Evolutionary conservation across 2,888 invertebrate genomes (phyloP).

Genomic region (Volucella zonaria): DNA sequence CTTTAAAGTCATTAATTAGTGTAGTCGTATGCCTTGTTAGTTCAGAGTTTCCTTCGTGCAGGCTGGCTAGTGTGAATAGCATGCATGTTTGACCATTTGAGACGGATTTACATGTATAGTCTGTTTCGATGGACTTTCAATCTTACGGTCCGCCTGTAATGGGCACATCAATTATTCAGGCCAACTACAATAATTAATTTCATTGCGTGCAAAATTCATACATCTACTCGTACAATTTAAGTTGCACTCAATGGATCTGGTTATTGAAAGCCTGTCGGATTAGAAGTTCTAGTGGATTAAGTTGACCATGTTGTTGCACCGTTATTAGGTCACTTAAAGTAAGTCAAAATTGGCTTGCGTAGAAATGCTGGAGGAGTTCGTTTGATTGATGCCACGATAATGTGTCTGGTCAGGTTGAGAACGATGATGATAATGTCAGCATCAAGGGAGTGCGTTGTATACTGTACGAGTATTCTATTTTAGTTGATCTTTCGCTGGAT

Average conservation of each 20-base stretch:
- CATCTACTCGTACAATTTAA: too few species aligned
- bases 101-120: constrained; percentile 12
- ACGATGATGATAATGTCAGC: constrained; percentile 1
- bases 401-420: constrained; percentile 15
- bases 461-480: background rate
- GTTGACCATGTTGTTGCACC: background rate
- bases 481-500: constrained; percentile 4
- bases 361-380: background rate
- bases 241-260: constrained; percentile 33
- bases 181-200: constrained; percentile 53
- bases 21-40: constrained; percentile 18
- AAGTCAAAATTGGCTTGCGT: constrained; percentile 20
- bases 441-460: background rate
- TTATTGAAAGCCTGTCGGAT: constrained; percentile 24
- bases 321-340: constrained; percentile 29
- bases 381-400: constrained; percentile 46
- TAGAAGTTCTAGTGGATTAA: constrained; percentile 37
- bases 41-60: constrained; percentile 23
- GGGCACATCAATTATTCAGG: constrained; percentile 19
- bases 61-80: constrained; percentile 35
- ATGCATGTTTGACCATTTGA: constrained; percentile 56
- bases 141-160: constrained; percentile 30
- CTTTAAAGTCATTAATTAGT: constrained; percentile 52
- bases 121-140: constrained; percentile 39
- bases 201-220: constrained; percentile 48